phyloP scores from a whole-genome alignment of 2,113 vertebrate genomes.

The Columbina picui region DNA sequence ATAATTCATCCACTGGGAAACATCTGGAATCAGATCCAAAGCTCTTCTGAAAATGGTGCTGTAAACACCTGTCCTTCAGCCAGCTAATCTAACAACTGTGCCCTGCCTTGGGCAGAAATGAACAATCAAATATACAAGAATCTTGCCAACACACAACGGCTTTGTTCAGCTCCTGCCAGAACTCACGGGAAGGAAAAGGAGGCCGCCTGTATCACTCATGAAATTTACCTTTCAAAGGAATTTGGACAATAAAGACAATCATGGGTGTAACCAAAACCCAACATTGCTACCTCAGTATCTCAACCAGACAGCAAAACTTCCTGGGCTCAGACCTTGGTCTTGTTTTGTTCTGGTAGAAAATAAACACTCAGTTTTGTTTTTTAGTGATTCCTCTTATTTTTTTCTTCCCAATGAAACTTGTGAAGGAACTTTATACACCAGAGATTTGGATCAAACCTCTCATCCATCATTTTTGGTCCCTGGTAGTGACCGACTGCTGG shows the following conservation, averaged over 20 bases:
- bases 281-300: neutral
- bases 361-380: neutral
- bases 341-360: neutral
- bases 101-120: neutral
- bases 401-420: neutral
- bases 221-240: constrained; percentile 9
- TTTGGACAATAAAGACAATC: constrained; percentile 8
- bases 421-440: neutral
- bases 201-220: neutral
- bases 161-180: constrained; percentile 30
- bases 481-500: neutral
- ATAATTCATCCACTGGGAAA: neutral
- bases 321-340: neutral
- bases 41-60: neutral
- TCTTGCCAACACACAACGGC: neutral
- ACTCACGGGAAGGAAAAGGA: constrained; percentile 48
- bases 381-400: neutral
- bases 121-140: neutral
- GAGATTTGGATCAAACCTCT: neutral
- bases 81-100: neutral
- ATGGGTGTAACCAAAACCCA: constrained; percentile 19
- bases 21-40: neutral
- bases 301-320: constrained; percentile 1
- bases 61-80: neutral
- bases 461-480: neutral